Evolutionary conservation across 2,888 invertebrate genomes (phyloP).

Genomic region (Brachyptera risi): DNA sequence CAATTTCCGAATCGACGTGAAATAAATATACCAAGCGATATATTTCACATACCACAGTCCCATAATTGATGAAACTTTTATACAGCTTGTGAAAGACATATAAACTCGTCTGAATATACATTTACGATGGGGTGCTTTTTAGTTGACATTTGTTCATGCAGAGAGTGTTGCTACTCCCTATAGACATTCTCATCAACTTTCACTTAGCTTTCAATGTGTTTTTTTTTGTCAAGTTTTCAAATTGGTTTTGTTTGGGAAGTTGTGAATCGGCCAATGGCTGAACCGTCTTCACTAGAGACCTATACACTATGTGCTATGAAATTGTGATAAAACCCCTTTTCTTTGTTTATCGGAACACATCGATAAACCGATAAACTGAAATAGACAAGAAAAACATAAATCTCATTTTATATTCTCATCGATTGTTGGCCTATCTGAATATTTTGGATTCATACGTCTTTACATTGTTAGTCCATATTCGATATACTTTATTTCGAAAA

Average conservation of each 20-base stretch:
- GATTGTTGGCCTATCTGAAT: no score
- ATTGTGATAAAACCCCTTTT: not conserved
- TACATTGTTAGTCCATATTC: no score
- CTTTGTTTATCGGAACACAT: no score
- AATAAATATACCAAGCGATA: no score
- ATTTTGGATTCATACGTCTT: no score
- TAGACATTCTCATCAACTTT: constrained; percentile 15
- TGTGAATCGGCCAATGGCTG: constrained; percentile 2
- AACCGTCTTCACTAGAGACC: not conserved
- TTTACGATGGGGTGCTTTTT: not conserved
- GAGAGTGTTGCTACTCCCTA: not conserved
- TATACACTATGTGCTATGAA: not conserved
- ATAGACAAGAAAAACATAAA: constrained; percentile 17
- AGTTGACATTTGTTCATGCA: constrained; percentile 8
- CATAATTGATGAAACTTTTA: no score
- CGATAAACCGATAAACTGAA: not conserved
- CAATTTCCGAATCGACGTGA: no score
- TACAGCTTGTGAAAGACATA: not conserved
- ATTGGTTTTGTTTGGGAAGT: constrained; percentile 21
- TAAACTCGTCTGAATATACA: not conserved
- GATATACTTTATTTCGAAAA: no score
- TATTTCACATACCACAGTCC: no score
- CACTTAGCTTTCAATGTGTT: constrained; percentile 21
- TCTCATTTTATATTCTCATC: constrained; percentile 17
- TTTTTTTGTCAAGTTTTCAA: constrained; percentile 3